phyloP scores from a whole-genome alignment of 2,797 vertebrate genomes.

The Sebastes vulpes region DNA sequence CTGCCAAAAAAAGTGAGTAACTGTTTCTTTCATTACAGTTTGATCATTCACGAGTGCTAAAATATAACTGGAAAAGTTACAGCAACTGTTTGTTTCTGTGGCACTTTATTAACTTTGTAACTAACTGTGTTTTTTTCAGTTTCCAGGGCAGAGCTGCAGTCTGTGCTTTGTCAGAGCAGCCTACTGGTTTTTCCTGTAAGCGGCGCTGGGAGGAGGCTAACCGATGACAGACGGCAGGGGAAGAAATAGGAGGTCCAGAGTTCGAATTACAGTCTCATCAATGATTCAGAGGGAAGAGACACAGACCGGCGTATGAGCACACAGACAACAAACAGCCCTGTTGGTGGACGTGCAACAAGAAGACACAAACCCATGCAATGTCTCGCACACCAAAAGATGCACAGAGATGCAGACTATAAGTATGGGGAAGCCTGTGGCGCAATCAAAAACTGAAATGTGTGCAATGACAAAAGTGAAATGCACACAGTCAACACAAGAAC shows the following conservation, averaged over 20 bases:
- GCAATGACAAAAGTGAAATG: too few species aligned
- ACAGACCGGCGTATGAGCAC: slow-evolving; percentile 6
- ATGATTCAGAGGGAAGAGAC: slow-evolving; percentile 80
- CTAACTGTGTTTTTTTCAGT: not conserved
- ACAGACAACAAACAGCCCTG: slow-evolving; percentile 49
- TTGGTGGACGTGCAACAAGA: slow-evolving; percentile 18
- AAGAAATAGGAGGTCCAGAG: slow-evolving; percentile 47
- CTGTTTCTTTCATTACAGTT: not conserved
- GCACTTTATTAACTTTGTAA: not conserved
- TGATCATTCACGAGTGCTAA: not conserved
- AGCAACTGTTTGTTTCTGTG: not conserved
- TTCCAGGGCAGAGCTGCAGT: slow-evolving; percentile 21
- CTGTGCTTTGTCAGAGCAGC: slow-evolving; percentile 22
- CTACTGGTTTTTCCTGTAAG: slow-evolving; percentile 48
- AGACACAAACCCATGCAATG: slow-evolving; percentile 9
- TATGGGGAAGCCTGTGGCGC: not conserved
- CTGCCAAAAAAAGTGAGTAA: not conserved
- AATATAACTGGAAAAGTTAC: not conserved
- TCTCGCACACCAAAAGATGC: not conserved
- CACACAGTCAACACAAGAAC: not conserved
- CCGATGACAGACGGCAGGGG: slow-evolving; percentile 51
- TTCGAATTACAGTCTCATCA: slow-evolving; percentile 84
- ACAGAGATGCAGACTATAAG: too few species aligned
- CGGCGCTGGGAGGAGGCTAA: slow-evolving; percentile 38
- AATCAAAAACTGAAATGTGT: not conserved